These are phyloP conservation scores for Myotis planiceps DNA, from an alignment of 2,797 vertebrate species.

Conservation along the genomic window DNA sequence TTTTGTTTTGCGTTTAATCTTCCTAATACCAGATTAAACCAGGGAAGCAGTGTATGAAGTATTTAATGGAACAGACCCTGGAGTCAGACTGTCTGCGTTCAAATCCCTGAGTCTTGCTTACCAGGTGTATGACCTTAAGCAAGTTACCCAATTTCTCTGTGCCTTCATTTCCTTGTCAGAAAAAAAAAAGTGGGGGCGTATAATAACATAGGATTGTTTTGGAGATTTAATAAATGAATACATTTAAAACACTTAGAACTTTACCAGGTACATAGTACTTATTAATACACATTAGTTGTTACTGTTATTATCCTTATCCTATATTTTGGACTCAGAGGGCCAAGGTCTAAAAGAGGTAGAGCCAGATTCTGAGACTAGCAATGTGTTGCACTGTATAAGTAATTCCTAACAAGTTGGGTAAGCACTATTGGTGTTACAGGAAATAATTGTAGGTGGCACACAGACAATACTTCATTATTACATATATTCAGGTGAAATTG, in stretches of 20 bases:
- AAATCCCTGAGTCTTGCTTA: neutral
- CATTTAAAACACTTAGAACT: neutral
- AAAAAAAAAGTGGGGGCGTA: neutral
- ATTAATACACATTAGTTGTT: neutral
- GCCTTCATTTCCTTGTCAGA: neutral
- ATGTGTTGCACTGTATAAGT: neutral
- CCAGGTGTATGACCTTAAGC: neutral
- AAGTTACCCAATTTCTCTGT: neutral
- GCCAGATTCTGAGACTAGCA: neutral
- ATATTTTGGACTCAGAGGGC: neutral
- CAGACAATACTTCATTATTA: neutral
- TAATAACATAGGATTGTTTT: neutral
- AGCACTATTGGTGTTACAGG: neutral
- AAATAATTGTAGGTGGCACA: neutral
- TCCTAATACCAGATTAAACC: constrained; percentile 37
- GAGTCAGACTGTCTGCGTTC: neutral
- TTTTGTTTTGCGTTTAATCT: constrained; percentile 50
- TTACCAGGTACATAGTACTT: neutral
- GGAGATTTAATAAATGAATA: neutral
- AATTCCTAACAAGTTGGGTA: neutral
- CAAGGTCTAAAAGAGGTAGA: neutral
- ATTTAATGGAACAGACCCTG: neutral
- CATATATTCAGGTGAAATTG: neutral
- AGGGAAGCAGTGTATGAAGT: neutral
- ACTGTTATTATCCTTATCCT: neutral